A percentile compares a stretch with the other conserved stretches of the same genome.
Conservation (phyloP, 2,113 vertebrate genomes). For the Delphinapterus leucas region DNA sequence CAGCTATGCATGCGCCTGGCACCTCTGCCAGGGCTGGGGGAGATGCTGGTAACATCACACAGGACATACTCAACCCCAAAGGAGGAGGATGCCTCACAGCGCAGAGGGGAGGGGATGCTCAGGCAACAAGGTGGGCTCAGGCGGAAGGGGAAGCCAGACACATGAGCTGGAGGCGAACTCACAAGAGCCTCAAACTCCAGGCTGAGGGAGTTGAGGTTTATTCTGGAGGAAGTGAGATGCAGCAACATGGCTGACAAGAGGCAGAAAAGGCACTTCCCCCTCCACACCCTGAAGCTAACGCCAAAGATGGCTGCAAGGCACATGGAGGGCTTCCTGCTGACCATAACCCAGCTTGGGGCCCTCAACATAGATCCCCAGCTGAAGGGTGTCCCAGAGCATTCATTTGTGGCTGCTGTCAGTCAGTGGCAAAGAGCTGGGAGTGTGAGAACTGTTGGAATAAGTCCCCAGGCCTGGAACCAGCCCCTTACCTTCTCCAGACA, state of each 20-base stretch:
- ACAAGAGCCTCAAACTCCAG: background rate
- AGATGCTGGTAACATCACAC: background rate
- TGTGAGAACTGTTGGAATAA: background rate
- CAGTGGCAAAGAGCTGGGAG: background rate
- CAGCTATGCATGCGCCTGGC: rapidly evolving
- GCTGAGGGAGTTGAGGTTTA: background rate
- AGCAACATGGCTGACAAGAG: background rate
- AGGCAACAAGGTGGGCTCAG: background rate
- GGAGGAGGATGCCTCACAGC: too few species aligned
- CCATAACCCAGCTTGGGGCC: background rate
- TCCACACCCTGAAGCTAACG: background rate
- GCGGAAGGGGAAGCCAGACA: background rate
- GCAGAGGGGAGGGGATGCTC: background rate
- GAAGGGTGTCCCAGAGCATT: background rate
- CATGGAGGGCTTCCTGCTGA: too few species aligned
- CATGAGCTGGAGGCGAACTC: background rate
- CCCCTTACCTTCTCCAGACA: background rate
- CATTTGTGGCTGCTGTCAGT: background rate
- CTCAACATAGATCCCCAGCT: background rate
- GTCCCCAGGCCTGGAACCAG: background rate
- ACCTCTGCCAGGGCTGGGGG: background rate
- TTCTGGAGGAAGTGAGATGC: background rate
- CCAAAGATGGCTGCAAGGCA: background rate
- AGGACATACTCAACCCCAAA: background rate
- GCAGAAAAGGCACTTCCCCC: background rate